Evolutionary conservation across 2,888 invertebrate species (phyloP).

Genomic region (Ptilodon capucinus): DNA sequence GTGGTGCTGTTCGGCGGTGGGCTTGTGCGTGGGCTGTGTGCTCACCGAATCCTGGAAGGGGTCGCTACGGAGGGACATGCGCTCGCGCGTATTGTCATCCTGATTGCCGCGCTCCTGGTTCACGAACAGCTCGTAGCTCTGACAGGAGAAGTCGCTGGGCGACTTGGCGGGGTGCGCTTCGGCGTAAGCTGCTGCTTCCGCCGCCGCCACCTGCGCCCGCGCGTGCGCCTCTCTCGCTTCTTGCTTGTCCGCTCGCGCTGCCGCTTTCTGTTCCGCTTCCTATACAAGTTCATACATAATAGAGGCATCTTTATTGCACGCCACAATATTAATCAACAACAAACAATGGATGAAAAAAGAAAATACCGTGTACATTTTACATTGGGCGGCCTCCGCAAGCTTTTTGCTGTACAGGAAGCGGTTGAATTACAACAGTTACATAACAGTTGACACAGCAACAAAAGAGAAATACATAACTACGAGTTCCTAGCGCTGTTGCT

Average conservation of each 20-base stretch:
- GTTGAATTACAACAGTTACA: not conserved
- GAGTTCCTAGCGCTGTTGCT: not conserved
- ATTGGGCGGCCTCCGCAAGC: no score
- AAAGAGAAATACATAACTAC: not conserved
- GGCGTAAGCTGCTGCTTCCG: constrained; percentile 84
- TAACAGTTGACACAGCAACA: not conserved
- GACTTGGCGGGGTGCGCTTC: constrained; percentile 90
- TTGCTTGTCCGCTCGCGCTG: constrained; percentile 85
- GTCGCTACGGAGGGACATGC: constrained; percentile 95
- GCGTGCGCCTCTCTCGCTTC: constrained; percentile 83
- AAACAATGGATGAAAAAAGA: not conserved
- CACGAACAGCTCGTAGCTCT: constrained; percentile 95
- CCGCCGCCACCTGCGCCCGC: constrained; percentile 84
- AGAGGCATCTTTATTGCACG: no score
- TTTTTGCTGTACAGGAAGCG: no score
- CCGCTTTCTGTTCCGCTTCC: constrained; percentile 94
- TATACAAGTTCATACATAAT: constrained; percentile 48
- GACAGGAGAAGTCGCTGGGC: constrained; percentile 95
- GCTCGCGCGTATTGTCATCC: constrained; percentile 95
- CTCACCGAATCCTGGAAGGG: constrained; percentile 94
- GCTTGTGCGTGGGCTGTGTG: constrained; percentile 87
- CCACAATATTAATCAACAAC: no score
- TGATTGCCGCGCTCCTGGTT: constrained; percentile 94
- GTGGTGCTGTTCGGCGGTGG: constrained; percentile 81
- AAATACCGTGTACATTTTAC: no score